Conservation (phyloP, 2,113 vertebrate genomes). For the Herpetotheres cachinnans region DNA sequence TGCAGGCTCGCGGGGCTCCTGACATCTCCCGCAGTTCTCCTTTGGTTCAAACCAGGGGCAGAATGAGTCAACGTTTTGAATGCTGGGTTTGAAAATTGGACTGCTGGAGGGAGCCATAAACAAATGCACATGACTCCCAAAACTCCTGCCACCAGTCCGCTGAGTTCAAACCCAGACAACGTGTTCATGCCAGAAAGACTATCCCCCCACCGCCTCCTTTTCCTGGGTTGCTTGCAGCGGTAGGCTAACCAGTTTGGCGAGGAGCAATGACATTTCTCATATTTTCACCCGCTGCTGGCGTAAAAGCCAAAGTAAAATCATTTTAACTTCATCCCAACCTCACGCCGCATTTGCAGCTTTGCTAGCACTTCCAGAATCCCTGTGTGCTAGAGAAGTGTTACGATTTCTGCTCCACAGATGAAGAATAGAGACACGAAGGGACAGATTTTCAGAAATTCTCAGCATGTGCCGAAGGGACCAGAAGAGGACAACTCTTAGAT, state of each 20-base stretch:
- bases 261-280: neutral
- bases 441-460: neutral
- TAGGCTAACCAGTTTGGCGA: neutral
- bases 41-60: neutral
- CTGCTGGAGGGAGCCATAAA: neutral
- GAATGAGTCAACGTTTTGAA: neutral
- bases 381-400: neutral
- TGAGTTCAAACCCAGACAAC: neutral
- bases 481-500: neutral
- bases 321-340: neutral
- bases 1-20: neutral
- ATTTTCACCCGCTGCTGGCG: neutral
- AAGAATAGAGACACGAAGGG: neutral
- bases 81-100: neutral
- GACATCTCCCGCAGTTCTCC: rapidly evolving
- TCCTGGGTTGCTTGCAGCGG: neutral
- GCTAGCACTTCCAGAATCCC: neutral
- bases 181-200: rapidly evolving
- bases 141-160: neutral
- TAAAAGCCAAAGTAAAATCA: neutral
- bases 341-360: rapidly evolving
- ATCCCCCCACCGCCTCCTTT: neutral
- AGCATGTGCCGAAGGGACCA: neutral
- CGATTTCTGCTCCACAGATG: neutral
- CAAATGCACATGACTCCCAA: neutral